Percentiles rank a stretch among this genome's conserved stretches.
Conservation (phyloP, 2,888 invertebrate species). For the Dynastes hyllus region DNA sequence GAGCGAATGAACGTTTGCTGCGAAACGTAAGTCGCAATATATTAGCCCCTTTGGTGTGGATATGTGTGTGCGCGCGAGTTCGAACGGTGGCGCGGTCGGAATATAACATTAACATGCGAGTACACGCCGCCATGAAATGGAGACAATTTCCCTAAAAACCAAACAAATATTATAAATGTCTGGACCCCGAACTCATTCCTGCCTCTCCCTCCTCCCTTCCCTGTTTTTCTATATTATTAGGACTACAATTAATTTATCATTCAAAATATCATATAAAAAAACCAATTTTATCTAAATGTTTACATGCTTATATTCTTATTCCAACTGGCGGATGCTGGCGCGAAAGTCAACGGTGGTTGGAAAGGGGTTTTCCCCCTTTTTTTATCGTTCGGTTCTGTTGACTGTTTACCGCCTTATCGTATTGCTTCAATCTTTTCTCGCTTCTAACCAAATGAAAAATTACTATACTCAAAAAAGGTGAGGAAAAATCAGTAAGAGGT, state of each 20-base stretch:
- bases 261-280: conserved; percentile 54
- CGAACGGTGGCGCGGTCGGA: conserved; percentile 47
- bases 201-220: too few species aligned
- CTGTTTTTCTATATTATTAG: conserved; percentile 51
- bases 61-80: conserved; percentile 36
- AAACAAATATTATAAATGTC: conserved; percentile 55
- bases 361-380: too few species aligned
- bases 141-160: too few species aligned
- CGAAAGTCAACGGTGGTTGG: conserved; percentile 21
- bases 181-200: conserved; percentile 52
- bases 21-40: conserved; percentile 46
- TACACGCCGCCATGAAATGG: conserved; percentile 53
- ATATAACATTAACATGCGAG: conserved; percentile 54
- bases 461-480: background rate
- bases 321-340: conserved; percentile 29
- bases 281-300: conserved; percentile 54
- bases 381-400: conserved; percentile 30
- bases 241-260: conserved; percentile 54
- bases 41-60: conserved; percentile 51
- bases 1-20: conserved; percentile 28
- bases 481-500: too few species aligned
- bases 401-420: conserved; percentile 18
- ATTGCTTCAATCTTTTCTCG: conserved; percentile 11
- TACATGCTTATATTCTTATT: conserved; percentile 49
- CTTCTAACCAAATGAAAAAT: conserved; percentile 15